Conservation (phyloP, 2,113 vertebrate species). For the Oreochromis tanganicae region DNA sequence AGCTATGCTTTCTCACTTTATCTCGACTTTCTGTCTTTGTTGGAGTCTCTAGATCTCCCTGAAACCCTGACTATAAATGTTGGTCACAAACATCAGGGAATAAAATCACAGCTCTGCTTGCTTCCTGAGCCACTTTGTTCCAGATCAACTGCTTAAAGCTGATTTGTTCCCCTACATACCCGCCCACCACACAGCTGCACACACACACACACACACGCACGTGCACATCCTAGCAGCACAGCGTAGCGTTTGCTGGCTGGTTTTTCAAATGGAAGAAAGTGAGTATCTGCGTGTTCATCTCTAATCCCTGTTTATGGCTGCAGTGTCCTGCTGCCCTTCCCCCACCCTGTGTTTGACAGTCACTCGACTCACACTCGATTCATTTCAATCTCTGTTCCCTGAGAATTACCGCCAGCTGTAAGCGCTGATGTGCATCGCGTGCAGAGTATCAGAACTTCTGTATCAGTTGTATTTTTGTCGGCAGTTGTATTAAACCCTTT, state of each 20-base stretch:
- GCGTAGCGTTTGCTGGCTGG: conserved; percentile 1
- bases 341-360: not conserved
- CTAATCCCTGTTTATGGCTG: conserved; percentile 51
- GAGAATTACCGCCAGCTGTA: conserved; percentile 9
- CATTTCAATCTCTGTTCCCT: conserved; percentile 17
- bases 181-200: not conserved
- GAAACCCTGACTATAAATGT: conserved; percentile 32
- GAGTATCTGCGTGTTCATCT: conserved; percentile 45
- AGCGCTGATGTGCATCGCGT: not conserved
- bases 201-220: not conserved
- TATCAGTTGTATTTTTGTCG: conserved; percentile 10
- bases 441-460: not conserved
- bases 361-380: not conserved
- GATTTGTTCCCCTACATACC: conserved; percentile 39
- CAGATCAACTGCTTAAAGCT: conserved; percentile 54
- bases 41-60: not conserved
- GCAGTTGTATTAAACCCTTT: conserved; percentile 3
- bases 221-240: not conserved
- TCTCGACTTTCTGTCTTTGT: not conserved
- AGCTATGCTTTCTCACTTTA: not conserved
- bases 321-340: conserved; percentile 16
- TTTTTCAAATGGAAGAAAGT: conserved; percentile 29
- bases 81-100: conserved; percentile 11
- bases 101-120: conserved; percentile 38
- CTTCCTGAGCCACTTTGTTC: conserved; percentile 57